Conservation (phyloP, 2,888 invertebrate genomes). For the Lapara coniferarum region DNA sequence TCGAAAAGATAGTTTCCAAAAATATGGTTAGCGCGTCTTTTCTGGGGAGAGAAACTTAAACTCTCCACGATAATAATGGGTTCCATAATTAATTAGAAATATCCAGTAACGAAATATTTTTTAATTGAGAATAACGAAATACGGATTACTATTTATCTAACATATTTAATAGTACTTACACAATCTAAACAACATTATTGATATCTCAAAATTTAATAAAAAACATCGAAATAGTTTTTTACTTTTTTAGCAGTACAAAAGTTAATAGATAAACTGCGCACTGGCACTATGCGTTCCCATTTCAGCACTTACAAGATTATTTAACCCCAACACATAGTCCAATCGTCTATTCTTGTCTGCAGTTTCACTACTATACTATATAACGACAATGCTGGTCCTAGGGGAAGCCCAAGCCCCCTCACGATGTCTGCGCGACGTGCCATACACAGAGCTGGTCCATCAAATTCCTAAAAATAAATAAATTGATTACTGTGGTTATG, state of each 20-base stretch:
- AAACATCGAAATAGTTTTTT: neutral
- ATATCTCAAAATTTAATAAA: neutral
- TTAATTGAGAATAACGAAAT: no score
- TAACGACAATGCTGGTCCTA: constrained; percentile 94
- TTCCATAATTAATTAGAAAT: no score
- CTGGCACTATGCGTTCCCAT: constrained; percentile 24
- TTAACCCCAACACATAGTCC: constrained; percentile 87
- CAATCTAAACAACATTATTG: no score
- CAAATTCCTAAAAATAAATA: constrained; percentile 88
- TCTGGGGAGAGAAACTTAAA: no score
- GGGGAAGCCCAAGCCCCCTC: constrained; percentile 89
- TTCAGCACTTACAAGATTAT: neutral
- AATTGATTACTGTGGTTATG: neutral
- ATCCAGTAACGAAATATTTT: no score
- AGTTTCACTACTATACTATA: constrained; percentile 92
- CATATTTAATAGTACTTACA: no score
- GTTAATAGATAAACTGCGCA: neutral
- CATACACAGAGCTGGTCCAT: constrained; percentile 93
- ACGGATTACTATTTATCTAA: no score
- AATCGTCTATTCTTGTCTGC: constrained; percentile 90
- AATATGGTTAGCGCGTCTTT: no score
- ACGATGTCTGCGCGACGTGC: constrained; percentile 93
- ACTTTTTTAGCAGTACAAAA: no score
- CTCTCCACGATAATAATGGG: no score
- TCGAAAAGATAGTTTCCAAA: no score